A percentile compares a stretch with the other conserved stretches of the same genome.
phyloP scores from a whole-genome alignment of 2,888 invertebrate species.

The Nebria salina region DNA sequence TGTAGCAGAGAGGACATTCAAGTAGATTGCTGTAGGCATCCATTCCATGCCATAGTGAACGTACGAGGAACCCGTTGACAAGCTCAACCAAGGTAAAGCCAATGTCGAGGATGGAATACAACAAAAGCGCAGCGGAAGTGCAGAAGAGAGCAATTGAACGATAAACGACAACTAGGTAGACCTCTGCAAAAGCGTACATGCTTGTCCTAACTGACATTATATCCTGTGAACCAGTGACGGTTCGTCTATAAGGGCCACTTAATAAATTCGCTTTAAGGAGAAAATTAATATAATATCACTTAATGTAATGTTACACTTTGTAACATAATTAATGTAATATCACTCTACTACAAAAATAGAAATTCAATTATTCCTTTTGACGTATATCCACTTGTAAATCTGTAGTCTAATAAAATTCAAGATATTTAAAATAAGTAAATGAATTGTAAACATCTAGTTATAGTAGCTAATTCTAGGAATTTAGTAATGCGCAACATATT shows the following conservation, averaged over 20 bases:
- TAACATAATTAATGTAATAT: not conserved
- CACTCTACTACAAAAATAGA: not conserved
- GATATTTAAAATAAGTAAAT: too few relatives aligned
- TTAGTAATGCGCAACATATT: too few relatives aligned
- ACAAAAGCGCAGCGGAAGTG: constrained; percentile 1
- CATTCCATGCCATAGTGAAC: not conserved
- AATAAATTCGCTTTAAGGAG: not conserved
- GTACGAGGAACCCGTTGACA: not conserved
- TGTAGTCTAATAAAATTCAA: too few relatives aligned
- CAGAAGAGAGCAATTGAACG: not conserved
- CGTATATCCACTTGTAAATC: too few relatives aligned
- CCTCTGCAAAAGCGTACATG: not conserved
- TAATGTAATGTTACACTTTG: not conserved
- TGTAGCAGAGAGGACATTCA: not conserved
- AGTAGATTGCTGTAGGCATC: not conserved
- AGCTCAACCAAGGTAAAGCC: not conserved
- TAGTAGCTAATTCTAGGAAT: too few relatives aligned
- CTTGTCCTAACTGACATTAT: not conserved
- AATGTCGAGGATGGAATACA: not conserved
- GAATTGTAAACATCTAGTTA: too few relatives aligned
- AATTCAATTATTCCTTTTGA: too few relatives aligned
- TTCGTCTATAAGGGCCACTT: not conserved
- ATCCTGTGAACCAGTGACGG: not conserved
- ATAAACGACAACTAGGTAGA: not conserved
- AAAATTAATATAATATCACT: not conserved